phyloP scores from a whole-genome alignment of 2,797 vertebrate species.

The Cuniculus paca region DNA sequence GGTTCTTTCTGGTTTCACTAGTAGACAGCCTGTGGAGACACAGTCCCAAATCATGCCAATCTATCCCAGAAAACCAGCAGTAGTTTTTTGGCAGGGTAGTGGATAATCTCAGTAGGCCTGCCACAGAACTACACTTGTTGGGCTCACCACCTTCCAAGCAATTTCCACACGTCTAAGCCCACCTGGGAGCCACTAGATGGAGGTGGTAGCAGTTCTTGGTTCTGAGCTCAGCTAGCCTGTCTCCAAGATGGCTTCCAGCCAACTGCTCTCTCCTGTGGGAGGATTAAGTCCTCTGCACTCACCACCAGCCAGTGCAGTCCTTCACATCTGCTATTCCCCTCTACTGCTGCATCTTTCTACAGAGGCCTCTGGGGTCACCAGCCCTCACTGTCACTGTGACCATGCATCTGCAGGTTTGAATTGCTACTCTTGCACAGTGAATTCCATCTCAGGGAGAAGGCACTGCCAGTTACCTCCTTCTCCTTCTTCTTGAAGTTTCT shows the following conservation, averaged over 20 bases:
- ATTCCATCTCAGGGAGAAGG: neutral
- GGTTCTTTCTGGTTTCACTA: neutral
- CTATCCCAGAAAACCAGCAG: neutral
- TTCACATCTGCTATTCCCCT: neutral
- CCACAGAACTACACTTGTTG: no score
- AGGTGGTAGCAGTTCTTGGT: neutral
- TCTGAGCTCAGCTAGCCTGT: neutral
- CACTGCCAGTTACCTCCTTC: neutral
- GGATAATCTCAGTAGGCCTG: neutral
- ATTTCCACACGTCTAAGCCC: no score
- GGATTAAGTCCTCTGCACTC: neutral
- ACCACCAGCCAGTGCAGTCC: neutral
- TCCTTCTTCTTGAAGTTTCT: neutral
- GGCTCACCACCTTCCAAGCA: no score
- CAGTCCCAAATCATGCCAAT: neutral
- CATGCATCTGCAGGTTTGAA: neutral
- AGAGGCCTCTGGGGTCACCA: neutral
- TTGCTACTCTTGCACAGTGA: neutral
- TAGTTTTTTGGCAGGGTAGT: neutral
- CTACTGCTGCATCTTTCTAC: neutral
- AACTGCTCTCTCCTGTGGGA: neutral
- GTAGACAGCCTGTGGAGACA: neutral
- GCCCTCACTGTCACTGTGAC: neutral
- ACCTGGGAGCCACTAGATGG: neutral
- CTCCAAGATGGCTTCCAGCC: neutral